These are phyloP conservation scores for Caenorhabditis wallacei DNA, from an alignment of 2,888 invertebrate genomes.

Conservation along the genomic window DNA sequence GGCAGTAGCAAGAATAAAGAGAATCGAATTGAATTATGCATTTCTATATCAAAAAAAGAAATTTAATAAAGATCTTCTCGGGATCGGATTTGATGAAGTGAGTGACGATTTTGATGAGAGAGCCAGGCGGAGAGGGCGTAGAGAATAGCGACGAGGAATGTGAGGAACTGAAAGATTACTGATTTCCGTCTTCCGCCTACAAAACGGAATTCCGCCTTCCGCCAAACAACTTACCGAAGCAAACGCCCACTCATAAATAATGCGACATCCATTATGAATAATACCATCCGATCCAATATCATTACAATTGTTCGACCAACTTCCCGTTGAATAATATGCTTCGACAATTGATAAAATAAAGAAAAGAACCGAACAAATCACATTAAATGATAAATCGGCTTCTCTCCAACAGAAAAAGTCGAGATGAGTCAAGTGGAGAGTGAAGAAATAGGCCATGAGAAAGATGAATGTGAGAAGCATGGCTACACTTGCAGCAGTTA, in stretches of 20 bases:
- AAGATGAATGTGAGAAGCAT: slow-evolving; percentile 81
- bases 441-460: slow-evolving; percentile 81
- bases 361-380: slow-evolving; percentile 73
- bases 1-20: slow-evolving; percentile 17
- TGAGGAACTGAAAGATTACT: slow-evolving; percentile 53
- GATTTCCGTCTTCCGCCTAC: too few relatives aligned
- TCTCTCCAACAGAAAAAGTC: slow-evolving; percentile 81
- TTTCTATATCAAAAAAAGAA: not conserved
- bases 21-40: slow-evolving; percentile 43
- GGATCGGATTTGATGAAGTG: slow-evolving; percentile 23
- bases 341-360: slow-evolving; percentile 78
- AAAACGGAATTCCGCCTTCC: too few relatives aligned
- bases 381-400: slow-evolving; percentile 79
- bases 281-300: slow-evolving; percentile 81
- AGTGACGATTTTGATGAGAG: slow-evolving; percentile 68
- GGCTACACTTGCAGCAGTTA: slow-evolving; percentile 78
- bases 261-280: slow-evolving; percentile 81
- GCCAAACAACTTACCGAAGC: slow-evolving; percentile 82
- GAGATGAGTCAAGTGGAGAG: slow-evolving; percentile 77
- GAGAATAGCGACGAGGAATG: slow-evolving; percentile 43
- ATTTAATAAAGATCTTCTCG: slow-evolving; percentile 55
- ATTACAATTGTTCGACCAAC: slow-evolving; percentile 83
- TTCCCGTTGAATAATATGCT: slow-evolving; percentile 81
- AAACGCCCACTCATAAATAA: slow-evolving; percentile 82
- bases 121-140: slow-evolving; percentile 69